Percentiles rank a stretch among this genome's conserved stretches.
These are phyloP conservation scores for Butorides virescens DNA, from an alignment of 2,113 vertebrate species.

Conservation along the genomic window DNA sequence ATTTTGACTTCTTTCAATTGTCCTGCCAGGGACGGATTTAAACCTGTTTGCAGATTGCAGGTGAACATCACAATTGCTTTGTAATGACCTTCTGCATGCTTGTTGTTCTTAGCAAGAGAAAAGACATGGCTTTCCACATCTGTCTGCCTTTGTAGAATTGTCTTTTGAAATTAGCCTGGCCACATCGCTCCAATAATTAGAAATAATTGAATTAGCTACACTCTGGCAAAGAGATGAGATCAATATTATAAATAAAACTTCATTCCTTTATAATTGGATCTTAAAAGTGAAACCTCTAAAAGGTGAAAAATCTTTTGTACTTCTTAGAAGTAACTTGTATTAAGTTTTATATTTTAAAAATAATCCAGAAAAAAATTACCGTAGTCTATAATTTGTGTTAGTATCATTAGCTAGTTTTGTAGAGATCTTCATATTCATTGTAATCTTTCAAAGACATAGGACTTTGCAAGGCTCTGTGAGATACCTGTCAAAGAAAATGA, in stretches of 20 bases:
- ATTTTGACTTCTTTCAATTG: neutral
- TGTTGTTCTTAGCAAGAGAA: neutral
- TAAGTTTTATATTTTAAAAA: conserved; percentile 55
- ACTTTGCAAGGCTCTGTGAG: neutral
- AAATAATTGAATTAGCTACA: conserved; percentile 67
- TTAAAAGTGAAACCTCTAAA: conserved; percentile 59
- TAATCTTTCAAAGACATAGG: neutral
- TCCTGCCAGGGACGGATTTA: neutral
- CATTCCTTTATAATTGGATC: conserved; percentile 56
- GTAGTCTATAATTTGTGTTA: neutral
- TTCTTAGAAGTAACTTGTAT: conserved; percentile 36
- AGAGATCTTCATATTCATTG: neutral
- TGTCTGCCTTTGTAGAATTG: neutral
- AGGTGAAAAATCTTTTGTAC: neutral
- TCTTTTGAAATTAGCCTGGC: conserved; percentile 35
- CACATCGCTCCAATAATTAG: conserved; percentile 42
- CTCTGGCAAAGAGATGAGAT: conserved; percentile 50
- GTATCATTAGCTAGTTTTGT: neutral
- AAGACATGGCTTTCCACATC: neutral
- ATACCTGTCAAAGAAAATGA: neutral
- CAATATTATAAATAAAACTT: conserved; percentile 65
- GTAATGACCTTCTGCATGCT: neutral
- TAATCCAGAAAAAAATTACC: conserved; percentile 21
- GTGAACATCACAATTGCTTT: neutral
- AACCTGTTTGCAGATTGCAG: neutral